Evolutionary conservation across 2,113 vertebrate species (phyloP), one percentile per base, ranked within the genome.

Genomic region (Crocuta crocuta): DNA sequence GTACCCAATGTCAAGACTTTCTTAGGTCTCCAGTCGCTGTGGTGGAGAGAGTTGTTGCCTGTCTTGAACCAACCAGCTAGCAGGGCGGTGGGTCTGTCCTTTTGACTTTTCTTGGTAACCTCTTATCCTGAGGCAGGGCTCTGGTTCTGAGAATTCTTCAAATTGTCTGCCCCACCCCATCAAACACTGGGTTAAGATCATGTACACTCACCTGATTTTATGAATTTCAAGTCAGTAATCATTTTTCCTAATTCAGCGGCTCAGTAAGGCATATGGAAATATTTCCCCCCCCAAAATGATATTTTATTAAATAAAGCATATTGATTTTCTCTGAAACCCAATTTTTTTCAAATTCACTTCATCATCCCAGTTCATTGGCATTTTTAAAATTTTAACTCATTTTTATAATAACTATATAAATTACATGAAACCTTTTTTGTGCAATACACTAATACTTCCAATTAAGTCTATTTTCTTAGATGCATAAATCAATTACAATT

Each of bases 401-500:
- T 81, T 91, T 91, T 43, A n/a, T 78, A 66, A n/a, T 78, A 66
- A 91, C 31, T 74, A 89, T 12, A 95, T 58, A 84, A 80, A 58
- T 71, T 45, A 80, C 17, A 90, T 43, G 35, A 89, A 89, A 95
- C 55, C 31, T 50, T 89, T 55, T 45, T 79, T 85, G 7, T 85
- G 10, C 35, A 81, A 82, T 50, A 91, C 84, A 63, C 17, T 71
- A 94, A 58, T 28, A 66, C 58, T 82, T 89, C 31, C 17, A 92
- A 58, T 97, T 80, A 96, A 85, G 53, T 97, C 45, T 87, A 39
- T 91, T 93, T 94, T 94, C 91, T 90, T 63, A 78, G 53, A 48
- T 91, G 23, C 43, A 88, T 82, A 88, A 43, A 63, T 91, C 43
- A 92, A 78, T 71, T 95, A 65, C 83, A 66, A 94, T 86, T 58